Percentiles rank a stretch among this genome's conserved stretches.
Evolutionary conservation across 92 coral and sea anemone genomes (phyloP).

Genomic region (Umimayanthus kanabou): DNA sequence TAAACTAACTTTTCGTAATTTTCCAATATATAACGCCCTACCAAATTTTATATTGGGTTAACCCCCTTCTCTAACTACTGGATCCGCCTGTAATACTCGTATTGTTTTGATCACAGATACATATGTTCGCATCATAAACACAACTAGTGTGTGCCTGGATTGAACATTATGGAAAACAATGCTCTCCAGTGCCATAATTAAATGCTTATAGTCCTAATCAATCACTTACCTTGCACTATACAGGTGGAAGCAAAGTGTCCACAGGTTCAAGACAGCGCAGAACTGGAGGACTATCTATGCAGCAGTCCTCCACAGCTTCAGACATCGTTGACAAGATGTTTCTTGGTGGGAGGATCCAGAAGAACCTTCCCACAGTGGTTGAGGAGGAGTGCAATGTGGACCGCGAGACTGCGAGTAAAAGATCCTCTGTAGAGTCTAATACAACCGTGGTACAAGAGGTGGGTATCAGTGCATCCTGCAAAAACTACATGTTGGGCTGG

Average conservation of each 20-base stretch:
- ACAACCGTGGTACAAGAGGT: slow-evolving; percentile 61
- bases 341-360: slow-evolving; percentile 89
- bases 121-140: not conserved
- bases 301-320: slow-evolving; percentile 53
- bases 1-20: too few relatives aligned
- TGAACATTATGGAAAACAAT: too few relatives aligned
- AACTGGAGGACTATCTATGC: slow-evolving; percentile 68
- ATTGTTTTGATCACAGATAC: not conserved
- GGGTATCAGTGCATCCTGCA: not conserved
- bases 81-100: not conserved
- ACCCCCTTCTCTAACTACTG: not conserved
- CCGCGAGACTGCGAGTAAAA: slow-evolving; percentile 59
- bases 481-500: too few relatives aligned
- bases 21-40: too few relatives aligned
- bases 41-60: too few relatives aligned
- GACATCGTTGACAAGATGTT: slow-evolving; percentile 92
- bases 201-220: not conserved
- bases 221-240: not conserved
- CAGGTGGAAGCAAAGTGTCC: slow-evolving; percentile 47
- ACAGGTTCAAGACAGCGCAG: slow-evolving; percentile 72
- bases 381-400: slow-evolving; percentile 83
- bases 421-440: slow-evolving; percentile 63
- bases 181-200: too few relatives aligned
- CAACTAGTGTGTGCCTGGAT: too few relatives aligned
- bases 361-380: slow-evolving; percentile 88